Percentiles rank a stretch among this genome's conserved stretches.
These are phyloP conservation scores for Oceanites oceanicus DNA, from an alignment of 2,113 vertebrate genomes.

Conservation along the genomic window DNA sequence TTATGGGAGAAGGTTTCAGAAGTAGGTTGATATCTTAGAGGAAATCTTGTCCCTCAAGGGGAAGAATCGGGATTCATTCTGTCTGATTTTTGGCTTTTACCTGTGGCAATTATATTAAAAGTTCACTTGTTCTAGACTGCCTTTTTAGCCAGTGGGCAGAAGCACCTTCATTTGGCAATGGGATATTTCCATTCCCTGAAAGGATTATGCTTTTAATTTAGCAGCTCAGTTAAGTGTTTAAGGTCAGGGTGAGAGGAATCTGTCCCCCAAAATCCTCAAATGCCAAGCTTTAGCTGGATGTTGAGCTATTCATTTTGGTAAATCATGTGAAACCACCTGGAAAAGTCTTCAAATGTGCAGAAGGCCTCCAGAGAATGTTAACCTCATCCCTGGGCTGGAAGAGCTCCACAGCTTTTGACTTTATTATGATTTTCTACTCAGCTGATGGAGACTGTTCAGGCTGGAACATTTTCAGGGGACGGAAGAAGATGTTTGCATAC, in stretches of 20 bases:
- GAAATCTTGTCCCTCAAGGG: not conserved
- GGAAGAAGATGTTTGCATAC: not conserved
- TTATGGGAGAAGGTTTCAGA: not conserved
- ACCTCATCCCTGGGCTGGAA: not conserved
- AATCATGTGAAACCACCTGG: not conserved
- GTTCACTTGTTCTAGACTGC: not conserved
- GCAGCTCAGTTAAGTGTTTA: not conserved
- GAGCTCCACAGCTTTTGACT: not conserved
- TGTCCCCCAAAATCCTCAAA: not conserved
- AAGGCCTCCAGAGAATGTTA: not conserved
- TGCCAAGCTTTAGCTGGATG: not conserved
- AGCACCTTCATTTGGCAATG: not conserved
- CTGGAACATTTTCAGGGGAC: not conserved
- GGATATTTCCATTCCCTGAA: not conserved
- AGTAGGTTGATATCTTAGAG: not conserved
- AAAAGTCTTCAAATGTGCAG: not conserved
- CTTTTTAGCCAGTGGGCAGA: not conserved
- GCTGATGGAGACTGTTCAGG: not conserved
- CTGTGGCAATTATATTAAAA: not conserved
- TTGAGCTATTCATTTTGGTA: not conserved
- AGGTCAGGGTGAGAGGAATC: not conserved
- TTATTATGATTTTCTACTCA: not conserved
- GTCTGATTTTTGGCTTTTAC: not conserved
- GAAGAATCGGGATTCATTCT: not conserved
- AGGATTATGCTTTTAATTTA: not conserved